phyloP scores from a whole-genome alignment of 2,888 invertebrate species.

The Nezara viridula region DNA sequence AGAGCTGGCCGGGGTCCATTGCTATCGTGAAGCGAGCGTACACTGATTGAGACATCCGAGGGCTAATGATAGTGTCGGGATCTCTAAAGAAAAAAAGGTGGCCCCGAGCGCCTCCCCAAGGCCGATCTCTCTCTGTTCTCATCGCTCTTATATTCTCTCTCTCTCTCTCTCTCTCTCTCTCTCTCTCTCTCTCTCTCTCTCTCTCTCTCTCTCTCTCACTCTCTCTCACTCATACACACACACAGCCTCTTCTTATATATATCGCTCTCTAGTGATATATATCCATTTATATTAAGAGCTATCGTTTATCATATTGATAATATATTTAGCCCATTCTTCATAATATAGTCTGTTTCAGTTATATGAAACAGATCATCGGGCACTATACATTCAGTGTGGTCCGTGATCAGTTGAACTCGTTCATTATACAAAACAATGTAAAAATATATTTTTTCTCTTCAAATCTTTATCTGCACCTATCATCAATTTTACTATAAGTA shows the following conservation, averaged over 20 bases:
- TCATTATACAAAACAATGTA: no score
- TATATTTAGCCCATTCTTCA: neutral
- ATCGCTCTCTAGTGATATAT: neutral
- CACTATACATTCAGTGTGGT: neutral
- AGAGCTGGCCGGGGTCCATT: neutral
- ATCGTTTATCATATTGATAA: neutral
- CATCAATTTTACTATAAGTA: no score
- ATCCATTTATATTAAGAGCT: neutral
- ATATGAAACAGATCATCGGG: neutral
- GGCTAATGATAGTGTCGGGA: conserved; percentile 48
- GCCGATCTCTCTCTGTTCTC: neutral
- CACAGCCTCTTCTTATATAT: no score
- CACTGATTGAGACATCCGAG: conserved; percentile 42
- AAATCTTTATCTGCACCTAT: no score
- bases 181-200: neutral
- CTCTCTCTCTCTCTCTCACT: neutral
- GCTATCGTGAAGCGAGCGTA: neutral
- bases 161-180: neutral
- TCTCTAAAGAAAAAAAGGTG: conserved; percentile 21
- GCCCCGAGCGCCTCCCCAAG: conserved; percentile 25
- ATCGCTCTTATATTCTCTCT: neutral
- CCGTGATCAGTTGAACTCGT: no score
- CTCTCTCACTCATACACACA: neutral
- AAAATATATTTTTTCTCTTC: no score
- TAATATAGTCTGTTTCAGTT: neutral